Percentiles rank a stretch among this genome's conserved stretches.
Evolutionary conservation across 2,888 invertebrate species (phyloP).

Genomic region (Eristalis pertinax): DNA sequence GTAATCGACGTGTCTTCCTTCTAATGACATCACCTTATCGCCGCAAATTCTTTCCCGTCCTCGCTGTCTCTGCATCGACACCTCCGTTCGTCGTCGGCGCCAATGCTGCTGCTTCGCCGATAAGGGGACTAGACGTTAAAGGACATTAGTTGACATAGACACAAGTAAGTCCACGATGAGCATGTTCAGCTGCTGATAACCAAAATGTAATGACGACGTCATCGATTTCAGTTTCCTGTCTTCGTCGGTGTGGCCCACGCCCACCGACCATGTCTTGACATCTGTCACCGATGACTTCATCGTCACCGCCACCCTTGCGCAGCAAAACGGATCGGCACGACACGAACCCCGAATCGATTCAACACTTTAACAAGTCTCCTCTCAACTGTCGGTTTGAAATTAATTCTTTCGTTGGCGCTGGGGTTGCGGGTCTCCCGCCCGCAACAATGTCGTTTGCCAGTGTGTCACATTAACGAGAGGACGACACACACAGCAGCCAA

Average conservation of each 20-base stretch:
- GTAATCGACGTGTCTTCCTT: not conserved
- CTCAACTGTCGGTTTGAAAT: slow-evolving; percentile 36
- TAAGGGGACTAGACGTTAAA: slow-evolving; percentile 1
- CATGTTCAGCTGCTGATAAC: slow-evolving; percentile 18
- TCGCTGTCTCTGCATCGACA: not conserved
- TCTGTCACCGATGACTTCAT: slow-evolving; percentile 29
- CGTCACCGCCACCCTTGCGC: slow-evolving; percentile 3
- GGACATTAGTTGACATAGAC: slow-evolving; percentile 21
- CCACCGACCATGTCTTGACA: slow-evolving; percentile 19
- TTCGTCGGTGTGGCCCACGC: not conserved
- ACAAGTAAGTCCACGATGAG: not conserved
- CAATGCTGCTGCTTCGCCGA: not conserved
- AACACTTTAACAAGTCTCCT: slow-evolving; percentile 46
- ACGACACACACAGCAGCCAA: not conserved
- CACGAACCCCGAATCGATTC: slow-evolving; percentile 20
- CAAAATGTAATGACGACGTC: slow-evolving; percentile 24
- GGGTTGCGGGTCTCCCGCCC: not conserved
- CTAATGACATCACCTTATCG: not conserved
- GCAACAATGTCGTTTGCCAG: slow-evolving; percentile 35
- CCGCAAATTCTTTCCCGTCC: not conserved
- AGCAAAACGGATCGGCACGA: not conserved
- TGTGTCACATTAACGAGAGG: slow-evolving; percentile 21
- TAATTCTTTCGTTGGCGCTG: not conserved
- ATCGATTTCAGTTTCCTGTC: slow-evolving; percentile 14
- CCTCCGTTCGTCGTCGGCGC: not conserved